phyloP scores from a whole-genome alignment of 2,113 vertebrate species.

The Scopus umbretta region DNA sequence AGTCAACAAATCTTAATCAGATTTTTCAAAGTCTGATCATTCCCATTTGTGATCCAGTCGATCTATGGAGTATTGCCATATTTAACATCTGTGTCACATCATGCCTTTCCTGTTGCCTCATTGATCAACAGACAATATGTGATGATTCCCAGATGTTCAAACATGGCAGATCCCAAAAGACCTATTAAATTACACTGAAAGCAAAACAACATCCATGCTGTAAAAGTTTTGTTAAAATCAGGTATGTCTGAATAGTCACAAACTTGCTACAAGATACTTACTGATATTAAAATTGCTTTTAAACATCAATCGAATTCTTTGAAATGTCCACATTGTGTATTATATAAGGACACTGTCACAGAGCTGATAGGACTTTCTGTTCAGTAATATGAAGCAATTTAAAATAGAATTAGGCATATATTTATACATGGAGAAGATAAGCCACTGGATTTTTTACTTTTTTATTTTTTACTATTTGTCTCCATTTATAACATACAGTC shows the following conservation, averaged over 20 bases:
- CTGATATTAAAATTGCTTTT: not conserved
- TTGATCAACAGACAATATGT: slow-evolving; percentile 47
- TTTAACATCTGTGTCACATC: slow-evolving; percentile 70
- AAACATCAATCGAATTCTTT: not conserved
- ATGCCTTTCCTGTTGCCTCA: slow-evolving; percentile 68
- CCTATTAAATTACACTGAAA: slow-evolving; percentile 48
- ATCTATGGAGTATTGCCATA: slow-evolving; percentile 48
- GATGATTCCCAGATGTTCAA: slow-evolving; percentile 71
- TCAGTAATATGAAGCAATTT: not conserved
- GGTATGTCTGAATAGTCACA: slow-evolving; percentile 8
- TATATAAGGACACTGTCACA: not conserved
- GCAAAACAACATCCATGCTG: slow-evolving; percentile 21
- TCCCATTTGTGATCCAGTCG: slow-evolving; percentile 48
- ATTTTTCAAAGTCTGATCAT: slow-evolving; percentile 54
- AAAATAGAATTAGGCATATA: not conserved
- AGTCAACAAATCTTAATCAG: slow-evolving; percentile 39
- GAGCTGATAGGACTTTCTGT: not conserved
- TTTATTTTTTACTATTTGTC: not conserved
- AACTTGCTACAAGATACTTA: not conserved
- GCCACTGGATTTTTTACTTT: not conserved
- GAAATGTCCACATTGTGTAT: not conserved
- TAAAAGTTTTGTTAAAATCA: not conserved
- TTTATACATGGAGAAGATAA: not conserved
- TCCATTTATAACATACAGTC: not conserved
- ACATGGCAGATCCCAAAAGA: slow-evolving; percentile 37